Evolutionary conservation across 2,113 vertebrate genomes (phyloP).

Genomic region (Illadopsis cleaveri): DNA sequence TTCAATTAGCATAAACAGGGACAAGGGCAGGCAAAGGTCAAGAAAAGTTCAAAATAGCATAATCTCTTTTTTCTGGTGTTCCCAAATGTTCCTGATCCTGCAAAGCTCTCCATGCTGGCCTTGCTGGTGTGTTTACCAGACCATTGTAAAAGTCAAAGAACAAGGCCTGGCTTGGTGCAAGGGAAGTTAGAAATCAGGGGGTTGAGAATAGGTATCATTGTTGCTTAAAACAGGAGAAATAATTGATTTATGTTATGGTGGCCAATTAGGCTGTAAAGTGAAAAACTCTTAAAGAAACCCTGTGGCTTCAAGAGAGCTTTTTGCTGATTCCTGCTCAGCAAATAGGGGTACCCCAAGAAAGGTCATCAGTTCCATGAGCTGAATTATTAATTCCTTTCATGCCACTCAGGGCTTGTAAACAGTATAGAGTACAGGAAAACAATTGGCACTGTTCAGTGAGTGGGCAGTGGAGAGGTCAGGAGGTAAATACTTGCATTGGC

Average conservation of each 20-base stretch:
- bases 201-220: slow-evolving; percentile 86
- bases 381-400: slow-evolving; percentile 84
- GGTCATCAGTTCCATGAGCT: slow-evolving; percentile 75
- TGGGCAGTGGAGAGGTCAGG: slow-evolving; percentile 82
- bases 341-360: slow-evolving; percentile 75
- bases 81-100: slow-evolving; percentile 68
- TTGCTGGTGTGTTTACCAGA: slow-evolving; percentile 60
- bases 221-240: slow-evolving; percentile 83
- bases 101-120: slow-evolving; percentile 56
- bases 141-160: slow-evolving; percentile 81
- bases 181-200: slow-evolving; percentile 72
- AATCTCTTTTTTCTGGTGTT: slow-evolving; percentile 73
- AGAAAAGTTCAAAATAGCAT: slow-evolving; percentile 83
- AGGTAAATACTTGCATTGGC: slow-evolving; percentile 80
- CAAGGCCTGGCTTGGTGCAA: slow-evolving; percentile 74
- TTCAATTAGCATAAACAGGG: slow-evolving; percentile 71
- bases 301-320: slow-evolving; percentile 68
- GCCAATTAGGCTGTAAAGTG: slow-evolving; percentile 90
- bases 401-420: slow-evolving; percentile 82
- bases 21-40: slow-evolving; percentile 83
- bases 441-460: slow-evolving; percentile 82
- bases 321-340: slow-evolving; percentile 70
- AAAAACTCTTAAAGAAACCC: slow-evolving; percentile 73
- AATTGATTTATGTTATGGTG: slow-evolving; percentile 86
- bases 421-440: slow-evolving; percentile 78